phyloP scores from a whole-genome alignment of 1,140 invertebrate genomes.

The Nymphalis io region DNA sequence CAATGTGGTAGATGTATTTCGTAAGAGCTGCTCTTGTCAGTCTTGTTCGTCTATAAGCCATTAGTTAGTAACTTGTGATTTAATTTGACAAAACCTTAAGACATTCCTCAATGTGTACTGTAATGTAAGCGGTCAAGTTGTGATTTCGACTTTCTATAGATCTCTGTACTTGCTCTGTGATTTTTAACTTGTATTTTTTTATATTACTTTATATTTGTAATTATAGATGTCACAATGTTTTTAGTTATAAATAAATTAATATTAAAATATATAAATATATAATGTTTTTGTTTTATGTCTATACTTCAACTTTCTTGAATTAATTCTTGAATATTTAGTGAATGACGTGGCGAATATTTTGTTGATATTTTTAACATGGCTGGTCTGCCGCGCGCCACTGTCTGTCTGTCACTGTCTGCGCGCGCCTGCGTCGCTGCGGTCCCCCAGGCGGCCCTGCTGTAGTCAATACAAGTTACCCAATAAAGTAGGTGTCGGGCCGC shows the following conservation, averaged over 20 bases:
- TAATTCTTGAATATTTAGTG: too few species aligned
- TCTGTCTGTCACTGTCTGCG: too few species aligned
- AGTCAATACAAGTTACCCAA: too few species aligned
- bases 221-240: constrained; percentile 18
- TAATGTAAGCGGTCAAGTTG: constrained; percentile 6
- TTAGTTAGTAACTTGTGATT: not conserved
- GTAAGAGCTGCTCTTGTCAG: not conserved
- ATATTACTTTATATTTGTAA: constrained; percentile 16
- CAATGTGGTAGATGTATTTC: too few species aligned
- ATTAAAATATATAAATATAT: constrained; percentile 19
- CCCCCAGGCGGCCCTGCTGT: too few species aligned
- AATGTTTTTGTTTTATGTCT: constrained; percentile 5
- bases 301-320: too few species aligned
- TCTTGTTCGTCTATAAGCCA: not conserved
- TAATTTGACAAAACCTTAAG: not conserved
- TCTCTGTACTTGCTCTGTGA: constrained; percentile 36
- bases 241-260: constrained; percentile 9
- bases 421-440: too few species aligned
- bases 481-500: too few species aligned
- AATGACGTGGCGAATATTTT: too few species aligned
- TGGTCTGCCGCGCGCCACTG: too few species aligned
- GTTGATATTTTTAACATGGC: too few species aligned
- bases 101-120: not conserved
- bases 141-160: constrained; percentile 20
- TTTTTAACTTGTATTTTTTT: constrained; percentile 25